Conservation (phyloP, 2,797 vertebrate genomes). For the Protosalanx chinensis region DNA sequence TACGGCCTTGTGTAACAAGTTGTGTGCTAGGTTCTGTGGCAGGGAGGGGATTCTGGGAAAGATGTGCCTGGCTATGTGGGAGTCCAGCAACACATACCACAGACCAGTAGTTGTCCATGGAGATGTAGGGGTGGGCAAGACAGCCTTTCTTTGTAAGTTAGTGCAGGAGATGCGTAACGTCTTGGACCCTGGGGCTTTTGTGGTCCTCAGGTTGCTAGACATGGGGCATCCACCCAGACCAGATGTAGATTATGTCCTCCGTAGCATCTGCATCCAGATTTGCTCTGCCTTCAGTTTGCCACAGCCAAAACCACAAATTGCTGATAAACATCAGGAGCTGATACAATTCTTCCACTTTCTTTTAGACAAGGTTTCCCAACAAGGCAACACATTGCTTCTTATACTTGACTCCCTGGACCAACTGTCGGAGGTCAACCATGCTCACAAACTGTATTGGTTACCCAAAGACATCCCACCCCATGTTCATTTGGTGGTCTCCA, state of each 20-base stretch:
- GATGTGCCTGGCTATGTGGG: slow-evolving; percentile 64
- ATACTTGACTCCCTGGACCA: slow-evolving; percentile 76
- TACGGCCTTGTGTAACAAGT: slow-evolving; percentile 34
- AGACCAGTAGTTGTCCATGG: slow-evolving; percentile 71
- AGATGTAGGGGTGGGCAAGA: slow-evolving; percentile 76
- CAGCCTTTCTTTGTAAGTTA: slow-evolving; percentile 73
- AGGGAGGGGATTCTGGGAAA: slow-evolving; percentile 69
- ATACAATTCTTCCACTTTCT: slow-evolving; percentile 68
- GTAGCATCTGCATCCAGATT: slow-evolving; percentile 72
- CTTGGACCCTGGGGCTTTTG: slow-evolving; percentile 53
- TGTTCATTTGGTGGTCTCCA: slow-evolving; percentile 75
- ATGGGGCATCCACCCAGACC: slow-evolving; percentile 65
- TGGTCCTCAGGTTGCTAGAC: slow-evolving; percentile 70
- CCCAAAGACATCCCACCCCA: slow-evolving; percentile 70
- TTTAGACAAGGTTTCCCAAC: slow-evolving; percentile 63
- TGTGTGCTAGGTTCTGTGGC: slow-evolving; percentile 60
- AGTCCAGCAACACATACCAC: slow-evolving; percentile 52
- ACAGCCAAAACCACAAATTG: slow-evolving; percentile 53
- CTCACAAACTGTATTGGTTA: slow-evolving; percentile 70
- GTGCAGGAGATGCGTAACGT: slow-evolving; percentile 55
- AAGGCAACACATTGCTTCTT: slow-evolving; percentile 68
- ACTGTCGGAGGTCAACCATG: slow-evolving; percentile 52
- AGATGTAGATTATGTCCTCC: slow-evolving; percentile 65
- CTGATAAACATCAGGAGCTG: slow-evolving; percentile 56
- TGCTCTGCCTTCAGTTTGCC: slow-evolving; percentile 68